These are phyloP conservation scores for Blomia tropicalis DNA, from an alignment of 2,888 invertebrate species.

Conservation along the genomic window DNA sequence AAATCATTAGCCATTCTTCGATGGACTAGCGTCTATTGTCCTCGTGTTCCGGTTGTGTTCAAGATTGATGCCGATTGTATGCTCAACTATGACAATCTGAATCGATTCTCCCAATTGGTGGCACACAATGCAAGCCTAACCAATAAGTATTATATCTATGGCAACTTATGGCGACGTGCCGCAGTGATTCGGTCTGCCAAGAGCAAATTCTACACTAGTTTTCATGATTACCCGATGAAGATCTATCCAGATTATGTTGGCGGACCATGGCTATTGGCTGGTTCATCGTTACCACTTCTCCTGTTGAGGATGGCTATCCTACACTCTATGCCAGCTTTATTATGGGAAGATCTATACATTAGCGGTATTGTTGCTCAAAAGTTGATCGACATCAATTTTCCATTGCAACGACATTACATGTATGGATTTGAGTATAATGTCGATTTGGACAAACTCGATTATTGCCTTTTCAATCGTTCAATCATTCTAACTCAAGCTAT, in stretches of 20 bases:
- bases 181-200: neutral
- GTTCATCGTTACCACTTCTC: neutral
- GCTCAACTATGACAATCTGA: slow-evolving; percentile 9
- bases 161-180: slow-evolving; percentile 2
- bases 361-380: slow-evolving; percentile 18
- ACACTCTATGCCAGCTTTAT: slow-evolving; percentile 17
- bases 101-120: neutral
- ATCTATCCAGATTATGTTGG: slow-evolving; percentile 18
- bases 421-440: slow-evolving; percentile 1
- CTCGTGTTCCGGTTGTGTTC: neutral
- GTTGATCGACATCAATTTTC: neutral
- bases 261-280: slow-evolving; percentile 16
- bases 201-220: slow-evolving; percentile 17
- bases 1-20: slow-evolving; percentile 19
- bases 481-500: neutral
- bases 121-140: neutral
- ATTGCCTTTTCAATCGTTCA: slow-evolving; percentile 2
- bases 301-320: slow-evolving; percentile 3
- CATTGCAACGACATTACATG: neutral
- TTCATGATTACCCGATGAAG: neutral
- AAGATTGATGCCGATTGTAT: slow-evolving; percentile 21
- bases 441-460: neutral
- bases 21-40: slow-evolving; percentile 15
- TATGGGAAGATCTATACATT: slow-evolving; percentile 17
- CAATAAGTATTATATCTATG: slow-evolving; percentile 13